Evolutionary conservation across 2,888 invertebrate species (phyloP).

Genomic region (Metalampra italica): DNA sequence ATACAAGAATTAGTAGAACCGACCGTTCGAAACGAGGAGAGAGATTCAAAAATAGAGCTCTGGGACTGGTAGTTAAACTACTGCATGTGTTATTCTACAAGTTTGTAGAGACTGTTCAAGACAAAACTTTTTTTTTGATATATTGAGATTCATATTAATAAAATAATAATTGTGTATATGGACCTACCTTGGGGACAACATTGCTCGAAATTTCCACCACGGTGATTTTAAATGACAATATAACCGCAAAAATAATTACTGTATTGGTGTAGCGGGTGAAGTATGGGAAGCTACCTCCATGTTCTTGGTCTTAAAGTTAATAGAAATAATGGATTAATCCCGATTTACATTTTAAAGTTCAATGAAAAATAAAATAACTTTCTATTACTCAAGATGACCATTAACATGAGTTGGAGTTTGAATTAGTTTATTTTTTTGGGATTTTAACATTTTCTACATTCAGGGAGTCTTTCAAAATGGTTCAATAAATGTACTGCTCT

Average conservation of each 20-base stretch:
- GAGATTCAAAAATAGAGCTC: no score
- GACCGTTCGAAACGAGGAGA: no score
- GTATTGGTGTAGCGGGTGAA: slow-evolving; percentile 69
- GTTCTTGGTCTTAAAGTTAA: slow-evolving; percentile 48
- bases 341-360: no score
- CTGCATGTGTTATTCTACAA: no score
- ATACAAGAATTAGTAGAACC: no score
- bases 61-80: no score
- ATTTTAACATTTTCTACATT: slow-evolving; percentile 13
- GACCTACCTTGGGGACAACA: slow-evolving; percentile 14
- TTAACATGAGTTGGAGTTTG: slow-evolving; percentile 32
- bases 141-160: no score
- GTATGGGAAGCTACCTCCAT: slow-evolving; percentile 41
- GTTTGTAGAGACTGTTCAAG: no score
- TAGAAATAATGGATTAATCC: slow-evolving; percentile 10
- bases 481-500: slow-evolving; percentile 19
- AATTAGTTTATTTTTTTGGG: slow-evolving; percentile 25
- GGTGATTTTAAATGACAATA: slow-evolving; percentile 11
- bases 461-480: slow-evolving; percentile 20
- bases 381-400: slow-evolving; percentile 20
- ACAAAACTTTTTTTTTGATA: no score
- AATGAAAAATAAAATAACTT: not conserved
- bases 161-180: no score
- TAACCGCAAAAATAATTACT: slow-evolving; percentile 38
- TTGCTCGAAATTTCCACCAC: slow-evolving; percentile 31